phyloP scores from a whole-genome alignment of 2,888 invertebrate species.

The Thalpophila matura region DNA sequence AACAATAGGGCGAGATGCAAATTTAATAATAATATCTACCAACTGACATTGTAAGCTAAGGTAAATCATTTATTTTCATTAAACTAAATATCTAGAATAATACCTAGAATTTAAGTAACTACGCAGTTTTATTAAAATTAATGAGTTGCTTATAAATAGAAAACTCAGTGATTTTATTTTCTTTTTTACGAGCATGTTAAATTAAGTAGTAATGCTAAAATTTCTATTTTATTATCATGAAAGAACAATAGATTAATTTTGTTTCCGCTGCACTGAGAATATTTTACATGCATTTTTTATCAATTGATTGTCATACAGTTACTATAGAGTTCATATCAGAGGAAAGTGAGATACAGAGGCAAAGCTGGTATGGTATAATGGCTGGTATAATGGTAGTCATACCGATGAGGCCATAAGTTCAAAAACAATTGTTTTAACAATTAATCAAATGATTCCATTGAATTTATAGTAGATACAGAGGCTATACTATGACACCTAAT shows the following conservation, averaged over 20 bases:
- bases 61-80: slow-evolving; percentile 21
- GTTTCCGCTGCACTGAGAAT: too few species aligned
- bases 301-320: too few species aligned
- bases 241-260: too few species aligned
- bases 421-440: neutral
- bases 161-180: slow-evolving; percentile 1
- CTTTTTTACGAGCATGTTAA: neutral
- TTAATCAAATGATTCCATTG: neutral
- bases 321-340: too few species aligned
- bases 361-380: too few species aligned
- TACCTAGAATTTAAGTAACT: slow-evolving; percentile 3
- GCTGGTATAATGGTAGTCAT: too few species aligned
- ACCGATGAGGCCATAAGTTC: too few species aligned
- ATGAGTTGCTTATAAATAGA: slow-evolving; percentile 22
- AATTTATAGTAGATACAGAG: too few species aligned
- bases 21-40: neutral
- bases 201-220: neutral
- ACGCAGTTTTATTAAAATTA: slow-evolving; percentile 26
- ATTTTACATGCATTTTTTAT: too few species aligned
- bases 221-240: neutral
- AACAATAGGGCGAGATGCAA: neutral
- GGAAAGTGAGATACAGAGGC: too few species aligned
- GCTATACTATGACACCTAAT: too few species aligned
- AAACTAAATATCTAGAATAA: slow-evolving; percentile 10
- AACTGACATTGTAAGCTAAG: slow-evolving; percentile 16